phyloP scores from a whole-genome alignment of 2,797 vertebrate species.

The Emydoidea blandingii region DNA sequence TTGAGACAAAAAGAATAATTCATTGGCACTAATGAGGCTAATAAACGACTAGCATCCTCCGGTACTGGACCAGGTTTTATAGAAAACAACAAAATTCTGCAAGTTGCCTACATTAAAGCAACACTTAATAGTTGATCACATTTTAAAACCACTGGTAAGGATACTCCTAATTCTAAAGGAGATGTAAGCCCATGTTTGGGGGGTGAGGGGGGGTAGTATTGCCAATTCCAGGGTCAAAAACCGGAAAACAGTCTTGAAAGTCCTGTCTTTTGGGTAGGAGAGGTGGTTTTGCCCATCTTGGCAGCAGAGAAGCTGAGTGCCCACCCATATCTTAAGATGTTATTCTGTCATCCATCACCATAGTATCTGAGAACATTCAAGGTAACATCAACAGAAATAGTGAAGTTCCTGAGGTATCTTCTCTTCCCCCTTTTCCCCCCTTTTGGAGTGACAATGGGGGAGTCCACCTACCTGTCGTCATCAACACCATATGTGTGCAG shows the following conservation, averaged over 20 bases:
- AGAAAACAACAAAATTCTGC: neutral
- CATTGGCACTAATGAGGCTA: neutral
- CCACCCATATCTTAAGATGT: neutral
- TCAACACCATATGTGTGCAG: neutral
- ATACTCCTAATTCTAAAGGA: no score
- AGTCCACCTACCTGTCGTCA: neutral
- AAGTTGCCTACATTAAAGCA: neutral
- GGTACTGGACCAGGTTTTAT: neutral
- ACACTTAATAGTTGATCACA: neutral
- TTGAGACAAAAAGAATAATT: neutral
- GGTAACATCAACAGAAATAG: neutral
- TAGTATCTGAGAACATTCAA: neutral
- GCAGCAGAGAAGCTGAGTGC: neutral
- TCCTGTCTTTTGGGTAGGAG: neutral
- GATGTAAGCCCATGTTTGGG: no score
- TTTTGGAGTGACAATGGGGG: no score
- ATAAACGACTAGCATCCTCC: neutral
- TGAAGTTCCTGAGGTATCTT: neutral
- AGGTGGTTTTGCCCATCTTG: neutral
- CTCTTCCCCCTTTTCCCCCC: neutral
- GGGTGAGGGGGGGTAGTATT: no score
- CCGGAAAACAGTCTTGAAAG: no score
- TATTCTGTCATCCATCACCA: neutral
- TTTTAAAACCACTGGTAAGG: no score
- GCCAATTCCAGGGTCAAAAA: no score